These are phyloP conservation scores for Zhengitettix transpicula DNA, from an alignment of 2,888 invertebrate species.

Conservation along the genomic window DNA sequence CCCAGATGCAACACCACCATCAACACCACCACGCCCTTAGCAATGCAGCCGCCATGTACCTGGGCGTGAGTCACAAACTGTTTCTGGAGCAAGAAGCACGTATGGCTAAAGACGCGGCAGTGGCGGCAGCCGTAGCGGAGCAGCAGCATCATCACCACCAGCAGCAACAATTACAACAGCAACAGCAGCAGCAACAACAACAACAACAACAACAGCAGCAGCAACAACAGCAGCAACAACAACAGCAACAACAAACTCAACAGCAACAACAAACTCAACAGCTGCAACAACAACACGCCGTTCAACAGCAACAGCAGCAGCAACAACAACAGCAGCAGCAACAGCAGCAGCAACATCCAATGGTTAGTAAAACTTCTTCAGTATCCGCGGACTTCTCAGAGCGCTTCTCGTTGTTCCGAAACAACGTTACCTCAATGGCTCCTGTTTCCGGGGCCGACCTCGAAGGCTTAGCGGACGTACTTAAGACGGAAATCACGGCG, in stretches of 20 bases:
- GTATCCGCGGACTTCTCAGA: slow-evolving; percentile 45
- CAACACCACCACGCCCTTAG: slow-evolving; percentile 19
- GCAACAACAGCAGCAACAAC: slow-evolving; percentile 35
- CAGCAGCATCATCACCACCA: slow-evolving; percentile 20
- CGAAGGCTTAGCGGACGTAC: slow-evolving; percentile 74
- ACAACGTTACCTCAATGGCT: slow-evolving; percentile 29
- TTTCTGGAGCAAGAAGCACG: slow-evolving; percentile 59
- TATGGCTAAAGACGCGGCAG: slow-evolving; percentile 37
- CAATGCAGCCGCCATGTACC: slow-evolving; percentile 47
- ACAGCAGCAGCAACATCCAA: slow-evolving; percentile 23
- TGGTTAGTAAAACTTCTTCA: slow-evolving; percentile 18
- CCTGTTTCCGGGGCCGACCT: slow-evolving; percentile 62
- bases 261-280: slow-evolving; percentile 30
- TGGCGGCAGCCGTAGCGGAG: slow-evolving; percentile 14
- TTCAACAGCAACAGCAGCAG: slow-evolving; percentile 19
- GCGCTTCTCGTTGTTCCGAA: slow-evolving; percentile 58
- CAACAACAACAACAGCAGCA: slow-evolving; percentile 36
- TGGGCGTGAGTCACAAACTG: slow-evolving; percentile 59
- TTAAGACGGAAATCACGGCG: slow-evolving; percentile 78
- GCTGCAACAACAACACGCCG: slow-evolving; percentile 26
- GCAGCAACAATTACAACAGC: slow-evolving; percentile 35
- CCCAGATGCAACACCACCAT: slow-evolving; percentile 14
- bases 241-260: slow-evolving; percentile 36
- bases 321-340: slow-evolving; percentile 22
- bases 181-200: slow-evolving; percentile 28